Conservation (phyloP, 2,113 vertebrate genomes). For the Paralichthys olivaceus region DNA sequence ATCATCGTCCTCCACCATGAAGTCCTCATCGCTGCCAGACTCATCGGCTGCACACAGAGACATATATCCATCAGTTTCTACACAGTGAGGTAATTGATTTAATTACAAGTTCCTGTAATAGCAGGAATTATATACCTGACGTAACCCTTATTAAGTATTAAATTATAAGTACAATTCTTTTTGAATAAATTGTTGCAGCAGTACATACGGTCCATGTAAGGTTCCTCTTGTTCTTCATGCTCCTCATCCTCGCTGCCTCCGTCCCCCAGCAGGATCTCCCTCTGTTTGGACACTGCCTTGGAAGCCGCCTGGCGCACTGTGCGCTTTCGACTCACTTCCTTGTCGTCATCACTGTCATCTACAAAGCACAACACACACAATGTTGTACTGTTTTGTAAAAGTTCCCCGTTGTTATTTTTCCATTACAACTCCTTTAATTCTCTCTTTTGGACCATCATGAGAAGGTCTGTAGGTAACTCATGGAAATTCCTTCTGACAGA, state of each 20-base stretch:
- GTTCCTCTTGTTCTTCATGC: constrained; percentile 90
- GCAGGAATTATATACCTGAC: neutral
- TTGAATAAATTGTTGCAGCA: neutral
- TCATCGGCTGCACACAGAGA: constrained; percentile 83
- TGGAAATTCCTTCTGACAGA: too few species aligned
- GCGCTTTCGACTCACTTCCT: constrained; percentile 94
- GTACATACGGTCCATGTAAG: constrained; percentile 93
- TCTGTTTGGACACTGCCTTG: constrained; percentile 97
- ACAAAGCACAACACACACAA: constrained; percentile 9
- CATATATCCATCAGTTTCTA: neutral
- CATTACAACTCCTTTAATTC: too few species aligned
- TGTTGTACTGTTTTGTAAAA: neutral
- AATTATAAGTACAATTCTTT: too few species aligned
- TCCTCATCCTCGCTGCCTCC: constrained; percentile 96
- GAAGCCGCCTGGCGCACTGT: constrained; percentile 96
- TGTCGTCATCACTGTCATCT: constrained; percentile 97
- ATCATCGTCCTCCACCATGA: constrained; percentile 98
- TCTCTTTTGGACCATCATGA: too few species aligned
- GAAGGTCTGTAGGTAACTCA: too few species aligned
- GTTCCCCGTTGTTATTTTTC: too few species aligned
- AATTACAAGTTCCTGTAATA: too few species aligned
- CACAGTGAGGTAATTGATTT: too few species aligned
- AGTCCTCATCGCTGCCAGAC: constrained; percentile 97
- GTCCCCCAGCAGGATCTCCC: constrained; percentile 96
- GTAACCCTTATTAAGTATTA: too few species aligned